A percentile compares a stretch with the other conserved stretches of the same genome.
These are phyloP conservation scores for Eonycteris spelaea DNA, from an alignment of 2,113 vertebrate genomes.

Conservation along the genomic window DNA sequence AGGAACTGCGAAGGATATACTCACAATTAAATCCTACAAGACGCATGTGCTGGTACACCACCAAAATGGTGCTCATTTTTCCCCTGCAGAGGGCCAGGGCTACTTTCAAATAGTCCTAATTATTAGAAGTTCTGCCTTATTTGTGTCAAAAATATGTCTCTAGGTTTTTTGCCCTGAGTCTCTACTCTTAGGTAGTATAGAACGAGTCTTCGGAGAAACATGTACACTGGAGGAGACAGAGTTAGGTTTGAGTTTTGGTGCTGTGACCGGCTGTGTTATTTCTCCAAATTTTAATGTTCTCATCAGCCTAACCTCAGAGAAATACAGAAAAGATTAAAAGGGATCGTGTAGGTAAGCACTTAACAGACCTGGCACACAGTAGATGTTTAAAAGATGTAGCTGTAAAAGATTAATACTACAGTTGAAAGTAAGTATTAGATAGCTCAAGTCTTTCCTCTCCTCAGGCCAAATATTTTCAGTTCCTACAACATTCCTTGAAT, in stretches of 20 bases:
- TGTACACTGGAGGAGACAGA: neutral
- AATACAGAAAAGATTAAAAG: slow-evolving; percentile 2
- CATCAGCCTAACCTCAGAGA: neutral
- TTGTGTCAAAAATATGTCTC: neutral
- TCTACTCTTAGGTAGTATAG: neutral
- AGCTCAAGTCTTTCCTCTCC: neutral
- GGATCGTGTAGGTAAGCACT: neutral
- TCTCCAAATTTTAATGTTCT: neutral
- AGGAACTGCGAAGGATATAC: neutral
- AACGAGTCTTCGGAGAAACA: neutral
- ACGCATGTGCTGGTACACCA: neutral
- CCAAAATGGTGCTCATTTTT: neutral
- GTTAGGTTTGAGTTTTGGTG: neutral
- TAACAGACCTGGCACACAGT: neutral
- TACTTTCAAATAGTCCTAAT: neutral
- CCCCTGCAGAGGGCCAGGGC: neutral
- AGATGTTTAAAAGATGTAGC: neutral
- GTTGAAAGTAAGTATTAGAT: neutral
- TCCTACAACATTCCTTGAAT: neutral
- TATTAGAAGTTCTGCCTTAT: neutral
- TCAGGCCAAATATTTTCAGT: neutral
- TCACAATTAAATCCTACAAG: neutral
- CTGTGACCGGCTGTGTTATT: neutral
- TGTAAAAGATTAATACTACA: neutral
- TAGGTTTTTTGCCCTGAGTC: neutral